Evolutionary conservation across 2,888 invertebrate genomes (phyloP).

Genomic region (Agonopterix heracliana): DNA sequence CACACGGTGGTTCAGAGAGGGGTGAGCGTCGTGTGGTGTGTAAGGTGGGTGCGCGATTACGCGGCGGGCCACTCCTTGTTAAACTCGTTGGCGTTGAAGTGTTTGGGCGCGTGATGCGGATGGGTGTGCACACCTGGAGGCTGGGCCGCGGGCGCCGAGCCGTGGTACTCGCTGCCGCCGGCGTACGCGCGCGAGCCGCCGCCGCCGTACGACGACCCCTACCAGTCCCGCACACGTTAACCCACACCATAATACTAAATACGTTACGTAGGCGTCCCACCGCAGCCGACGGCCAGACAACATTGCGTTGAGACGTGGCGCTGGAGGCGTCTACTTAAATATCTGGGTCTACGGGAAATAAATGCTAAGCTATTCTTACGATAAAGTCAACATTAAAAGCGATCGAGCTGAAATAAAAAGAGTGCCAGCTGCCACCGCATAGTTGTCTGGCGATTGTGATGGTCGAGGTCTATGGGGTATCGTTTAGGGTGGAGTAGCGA

Average conservation of each 20-base stretch:
- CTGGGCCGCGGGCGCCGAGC: conserved; percentile 53
- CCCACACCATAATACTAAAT: neutral
- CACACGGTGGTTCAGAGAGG: neutral
- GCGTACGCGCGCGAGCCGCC: conserved; percentile 61
- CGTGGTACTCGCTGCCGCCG: conserved; percentile 64
- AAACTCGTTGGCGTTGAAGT: conserved; percentile 71
- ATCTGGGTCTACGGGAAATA: conserved; percentile 1
- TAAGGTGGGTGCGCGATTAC: conserved; percentile 28
- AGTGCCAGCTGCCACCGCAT: neutral
- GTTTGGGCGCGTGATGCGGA: conserved; percentile 75
- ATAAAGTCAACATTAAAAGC: conserved; percentile 4
- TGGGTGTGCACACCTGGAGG: conserved; percentile 71
- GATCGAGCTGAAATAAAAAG: neutral
- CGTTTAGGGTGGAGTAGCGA: neutral
- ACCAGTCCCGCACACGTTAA: conserved; percentile 27
- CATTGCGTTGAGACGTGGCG: neutral
- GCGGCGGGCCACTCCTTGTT: conserved; percentile 76
- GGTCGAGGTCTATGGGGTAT: neutral
- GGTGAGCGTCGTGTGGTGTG: conserved; percentile 9
- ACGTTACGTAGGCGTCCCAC: conserved; percentile 3
- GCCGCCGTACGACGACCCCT: conserved; percentile 74
- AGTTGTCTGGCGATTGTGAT: conserved; percentile 3
- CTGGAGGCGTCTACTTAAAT: neutral
- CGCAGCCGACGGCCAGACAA: conserved; percentile 1
- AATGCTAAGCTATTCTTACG: neutral